Evolutionary conservation across 1,140 invertebrate species (phyloP).

Genomic region (Apis dorsata): DNA sequence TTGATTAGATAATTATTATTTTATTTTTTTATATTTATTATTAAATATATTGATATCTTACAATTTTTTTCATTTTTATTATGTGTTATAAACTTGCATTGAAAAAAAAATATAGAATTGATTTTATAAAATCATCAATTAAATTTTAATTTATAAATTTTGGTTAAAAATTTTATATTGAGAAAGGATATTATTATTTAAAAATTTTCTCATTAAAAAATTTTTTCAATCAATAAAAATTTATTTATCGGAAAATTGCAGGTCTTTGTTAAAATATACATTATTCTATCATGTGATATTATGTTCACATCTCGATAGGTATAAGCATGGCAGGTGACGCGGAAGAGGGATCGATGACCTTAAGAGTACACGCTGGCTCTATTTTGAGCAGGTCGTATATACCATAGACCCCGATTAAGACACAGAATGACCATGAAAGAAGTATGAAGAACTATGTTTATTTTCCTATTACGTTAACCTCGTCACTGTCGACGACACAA

Average conservation of each 20-base stretch:
- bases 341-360: conserved; percentile 68
- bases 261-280: background rate
- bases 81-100: background rate
- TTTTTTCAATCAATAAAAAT: no score
- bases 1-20: background rate
- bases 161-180: background rate
- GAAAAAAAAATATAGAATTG: background rate
- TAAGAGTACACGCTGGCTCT: conserved; percentile 59
- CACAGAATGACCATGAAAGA: conserved; percentile 60
- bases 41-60: conserved; percentile 13
- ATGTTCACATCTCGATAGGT: conserved; percentile 4
- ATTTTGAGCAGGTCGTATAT: conserved; percentile 62
- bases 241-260: no score
- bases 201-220: no score
- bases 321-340: conserved; percentile 62
- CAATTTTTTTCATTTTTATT: conserved; percentile 6
- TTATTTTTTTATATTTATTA: background rate
- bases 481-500: conserved; percentile 21
- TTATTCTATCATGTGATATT: background rate
- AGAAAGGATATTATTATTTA: background rate
- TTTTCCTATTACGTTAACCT: conserved; percentile 43
- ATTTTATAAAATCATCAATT: background rate
- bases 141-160: no score
- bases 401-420: conserved; percentile 34
- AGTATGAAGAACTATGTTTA: conserved; percentile 24